Conservation (phyloP, 2,888 invertebrate species). For the Drosophila mayaguana region DNA sequence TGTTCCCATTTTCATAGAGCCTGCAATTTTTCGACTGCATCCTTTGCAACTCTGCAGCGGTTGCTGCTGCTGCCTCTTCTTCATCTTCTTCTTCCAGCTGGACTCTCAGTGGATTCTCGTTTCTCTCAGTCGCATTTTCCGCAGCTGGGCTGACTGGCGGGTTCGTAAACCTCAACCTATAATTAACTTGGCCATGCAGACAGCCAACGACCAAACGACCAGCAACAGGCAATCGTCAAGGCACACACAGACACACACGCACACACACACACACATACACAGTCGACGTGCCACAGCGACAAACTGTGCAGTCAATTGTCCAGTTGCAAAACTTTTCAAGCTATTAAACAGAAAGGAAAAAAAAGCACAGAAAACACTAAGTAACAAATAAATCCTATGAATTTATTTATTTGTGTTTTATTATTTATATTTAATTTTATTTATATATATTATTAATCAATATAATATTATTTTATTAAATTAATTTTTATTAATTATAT, state of each 20-base stretch:
- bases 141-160: conserved; percentile 58
- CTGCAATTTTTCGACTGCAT: conserved; percentile 46
- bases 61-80: background rate
- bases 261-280: conserved; percentile 4
- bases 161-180: conserved; percentile 82
- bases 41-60: conserved; percentile 8
- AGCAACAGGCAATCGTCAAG: conserved; percentile 21
- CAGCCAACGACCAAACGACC: conserved; percentile 50
- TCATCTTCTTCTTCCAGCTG: background rate
- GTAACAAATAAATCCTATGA: conserved; percentile 9
- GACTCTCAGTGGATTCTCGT: conserved; percentile 2
- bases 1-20: conserved; percentile 71
- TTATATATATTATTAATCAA: no score
- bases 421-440: no score
- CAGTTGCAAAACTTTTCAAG: conserved; percentile 29
- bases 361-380: conserved; percentile 12
- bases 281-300: conserved; percentile 14
- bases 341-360: background rate
- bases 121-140: conserved; percentile 14
- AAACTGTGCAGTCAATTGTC: conserved; percentile 39
- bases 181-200: conserved; percentile 76
- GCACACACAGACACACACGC: conserved; percentile 16
- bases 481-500: no score
- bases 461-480: no score
- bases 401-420: background rate